Base-by-base conservation (phyloP, 2,797 vertebrate genomes). In the Tinamus major region DNA sequence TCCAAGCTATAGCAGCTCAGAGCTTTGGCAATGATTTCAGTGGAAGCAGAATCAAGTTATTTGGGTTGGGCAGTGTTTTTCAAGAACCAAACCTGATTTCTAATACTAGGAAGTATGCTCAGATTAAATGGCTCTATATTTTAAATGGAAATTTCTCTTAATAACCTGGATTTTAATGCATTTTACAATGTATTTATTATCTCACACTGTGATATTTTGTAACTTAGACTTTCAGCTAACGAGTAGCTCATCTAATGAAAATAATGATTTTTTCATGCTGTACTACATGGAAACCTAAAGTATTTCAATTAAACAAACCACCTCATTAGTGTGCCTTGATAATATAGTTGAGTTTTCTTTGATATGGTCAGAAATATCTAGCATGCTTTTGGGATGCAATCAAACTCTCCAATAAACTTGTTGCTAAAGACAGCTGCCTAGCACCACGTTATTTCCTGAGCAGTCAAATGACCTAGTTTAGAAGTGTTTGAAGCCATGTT, bases 201-300 rank as follows among this genome's bases (percentile, higher is more conserved):
- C 88, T 96, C 94, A 96, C 92, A 92, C 92, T 96, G 96, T 91
- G 86, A 87, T 96, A 94, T 96, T 97, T 97, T 97, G 91, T 95
- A 97, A 95, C 92, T 96, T 97, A 83, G 89, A 96, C 92, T 96
- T 96, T 88, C 79, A 82, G 69, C 94, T 97, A 97, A 96, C 63
- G 83, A 97, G 96, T 93, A 96, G 90, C 94, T 97, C 95, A 81
- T 89, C 96, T 96, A 97, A 96, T 97, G 94, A 97, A 98, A 97
- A 97, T 94, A 97, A 97, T 95, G 80, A 96, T 97, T 97, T 97
- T 97, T 97, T 97, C 87, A 97, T 97, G 96, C 93, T 96, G 81
- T 95, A 97, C 95, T 96, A 96, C 95, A 95, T 92, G 90, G 95
- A 94, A 95, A 97, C 91, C 96, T 97, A 97, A 96, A 97, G 69